These are phyloP conservation scores for Pocillopora verrucosa DNA, from an alignment of 64 coral and sea anemone genomes.

Conservation along the genomic window DNA sequence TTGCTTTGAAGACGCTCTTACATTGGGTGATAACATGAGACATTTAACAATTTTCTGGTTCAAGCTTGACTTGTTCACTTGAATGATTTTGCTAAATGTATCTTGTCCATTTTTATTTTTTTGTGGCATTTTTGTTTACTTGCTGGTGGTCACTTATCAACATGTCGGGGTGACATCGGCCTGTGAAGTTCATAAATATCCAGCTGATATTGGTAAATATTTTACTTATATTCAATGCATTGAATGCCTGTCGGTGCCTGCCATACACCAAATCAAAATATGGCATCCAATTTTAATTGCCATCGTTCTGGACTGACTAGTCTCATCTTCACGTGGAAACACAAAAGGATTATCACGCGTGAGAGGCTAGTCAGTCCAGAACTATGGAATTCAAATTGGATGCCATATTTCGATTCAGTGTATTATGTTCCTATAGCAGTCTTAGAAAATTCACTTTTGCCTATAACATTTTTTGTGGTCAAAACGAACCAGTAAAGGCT, in stretches of 20 bases:
- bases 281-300: no score
- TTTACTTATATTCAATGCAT: neutral
- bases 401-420: neutral
- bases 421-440: neutral
- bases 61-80: constrained; percentile 27
- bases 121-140: constrained; percentile 89
- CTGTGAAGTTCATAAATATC: constrained; percentile 96
- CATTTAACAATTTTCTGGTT: neutral
- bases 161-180: constrained; percentile 99
- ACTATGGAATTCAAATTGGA: no score
- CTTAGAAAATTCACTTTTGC: neutral
- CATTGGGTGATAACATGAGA: no score
- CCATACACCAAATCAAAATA: neutral
- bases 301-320: no score
- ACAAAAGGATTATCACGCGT: no score
- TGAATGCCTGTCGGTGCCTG: constrained; percentile 12
- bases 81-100: constrained; percentile 56
- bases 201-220: constrained; percentile 94
- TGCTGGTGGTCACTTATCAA: constrained; percentile 98
- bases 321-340: no score
- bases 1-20: neutral
- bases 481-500: no score
- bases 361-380: no score
- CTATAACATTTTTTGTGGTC: no score
- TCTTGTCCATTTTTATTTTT: constrained; percentile 72